phyloP scores from a whole-genome alignment of 2,797 vertebrate genomes.

The Pipistrellus kuhlii region DNA sequence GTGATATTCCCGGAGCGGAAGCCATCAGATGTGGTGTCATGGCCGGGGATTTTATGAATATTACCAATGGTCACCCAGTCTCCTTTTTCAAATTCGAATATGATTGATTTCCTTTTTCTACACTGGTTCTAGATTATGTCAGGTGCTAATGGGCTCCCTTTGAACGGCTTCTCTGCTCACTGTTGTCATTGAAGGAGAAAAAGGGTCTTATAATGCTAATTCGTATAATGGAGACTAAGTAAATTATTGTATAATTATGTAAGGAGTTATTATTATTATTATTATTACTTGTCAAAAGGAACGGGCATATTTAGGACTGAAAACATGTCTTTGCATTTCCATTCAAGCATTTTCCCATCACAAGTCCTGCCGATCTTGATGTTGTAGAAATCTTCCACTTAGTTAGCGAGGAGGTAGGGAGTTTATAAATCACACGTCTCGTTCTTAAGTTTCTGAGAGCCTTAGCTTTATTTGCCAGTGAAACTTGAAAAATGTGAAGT shows the following conservation, averaged over 20 bases:
- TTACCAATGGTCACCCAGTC: neutral
- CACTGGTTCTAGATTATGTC: neutral
- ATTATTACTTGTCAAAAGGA: neutral
- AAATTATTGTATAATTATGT: neutral
- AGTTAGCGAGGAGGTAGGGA: neutral
- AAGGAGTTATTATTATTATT: neutral
- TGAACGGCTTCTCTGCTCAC: neutral
- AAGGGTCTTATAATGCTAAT: neutral
- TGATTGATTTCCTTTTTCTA: neutral
- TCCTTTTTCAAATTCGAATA: slow-evolving; percentile 36
- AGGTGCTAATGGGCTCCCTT: neutral
- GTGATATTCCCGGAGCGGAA: neutral
- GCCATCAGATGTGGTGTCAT: too few species aligned
- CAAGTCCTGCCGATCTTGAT: neutral
- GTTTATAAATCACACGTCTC: neutral
- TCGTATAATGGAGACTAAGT: neutral
- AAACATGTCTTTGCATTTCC: neutral
- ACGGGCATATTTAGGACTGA: neutral
- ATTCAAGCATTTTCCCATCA: neutral
- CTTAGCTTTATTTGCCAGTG: neutral
- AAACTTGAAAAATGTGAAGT: neutral
- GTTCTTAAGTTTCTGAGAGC: neutral
- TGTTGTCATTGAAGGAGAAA: neutral
- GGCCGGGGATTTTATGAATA: neutral
- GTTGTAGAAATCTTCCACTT: neutral